Evolutionary conservation across 2,888 invertebrate genomes (phyloP).

Genomic region (Gastracanthus pulcherrimus): DNA sequence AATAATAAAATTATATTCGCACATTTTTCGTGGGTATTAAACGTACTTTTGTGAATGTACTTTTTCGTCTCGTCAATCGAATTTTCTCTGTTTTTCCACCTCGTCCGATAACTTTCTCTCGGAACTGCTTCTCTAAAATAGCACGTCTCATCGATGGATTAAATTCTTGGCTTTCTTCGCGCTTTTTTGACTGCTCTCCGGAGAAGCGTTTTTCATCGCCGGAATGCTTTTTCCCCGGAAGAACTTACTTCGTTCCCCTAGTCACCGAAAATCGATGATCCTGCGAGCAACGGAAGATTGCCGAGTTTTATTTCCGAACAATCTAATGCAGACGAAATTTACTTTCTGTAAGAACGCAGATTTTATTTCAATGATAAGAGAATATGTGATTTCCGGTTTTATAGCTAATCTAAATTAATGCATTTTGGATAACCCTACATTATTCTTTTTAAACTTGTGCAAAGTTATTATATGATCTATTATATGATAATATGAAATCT

Average conservation of each 20-base stretch:
- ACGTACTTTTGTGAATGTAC: not conserved
- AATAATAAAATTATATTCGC: too few species aligned
- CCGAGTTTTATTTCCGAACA: conserved; percentile 13
- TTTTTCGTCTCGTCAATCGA: too few species aligned
- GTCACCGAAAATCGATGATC: conserved; percentile 24
- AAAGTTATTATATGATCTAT: too few species aligned
- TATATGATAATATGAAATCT: too few species aligned
- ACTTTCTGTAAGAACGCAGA: not conserved
- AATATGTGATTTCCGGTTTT: too few species aligned
- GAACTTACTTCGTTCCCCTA: conserved; percentile 23
- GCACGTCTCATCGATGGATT: conserved; percentile 51
- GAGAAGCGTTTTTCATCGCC: conserved; percentile 42
- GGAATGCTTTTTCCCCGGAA: conserved; percentile 17
- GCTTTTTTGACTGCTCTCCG: conserved; percentile 45
- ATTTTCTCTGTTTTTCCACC: conserved; percentile 8
- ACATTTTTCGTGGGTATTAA: too few species aligned
- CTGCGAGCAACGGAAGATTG: not conserved
- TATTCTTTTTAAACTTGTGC: too few species aligned
- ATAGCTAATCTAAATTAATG: too few species aligned
- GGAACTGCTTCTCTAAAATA: conserved; percentile 14
- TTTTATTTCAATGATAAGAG: not conserved
- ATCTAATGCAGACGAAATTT: conserved; percentile 8
- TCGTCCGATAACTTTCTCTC: conserved; percentile 3
- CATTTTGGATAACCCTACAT: too few species aligned
- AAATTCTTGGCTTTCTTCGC: conserved; percentile 50